A percentile compares a stretch with the other conserved stretches of the same genome.
phyloP scores from a whole-genome alignment of 2,113 vertebrate genomes.

The Thamnophis sirtalis region DNA sequence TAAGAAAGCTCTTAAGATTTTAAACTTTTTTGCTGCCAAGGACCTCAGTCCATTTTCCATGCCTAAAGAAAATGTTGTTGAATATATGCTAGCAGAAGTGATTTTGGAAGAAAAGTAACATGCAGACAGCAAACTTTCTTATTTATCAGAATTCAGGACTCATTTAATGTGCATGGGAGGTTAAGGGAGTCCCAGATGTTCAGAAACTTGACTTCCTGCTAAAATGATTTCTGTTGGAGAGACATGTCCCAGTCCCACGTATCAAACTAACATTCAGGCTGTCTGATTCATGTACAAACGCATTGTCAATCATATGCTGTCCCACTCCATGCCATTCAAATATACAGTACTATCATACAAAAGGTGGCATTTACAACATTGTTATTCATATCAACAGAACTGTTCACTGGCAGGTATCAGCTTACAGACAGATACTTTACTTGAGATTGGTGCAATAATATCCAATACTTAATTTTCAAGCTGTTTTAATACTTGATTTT shows the following conservation, averaged over 20 bases:
- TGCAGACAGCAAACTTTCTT: not conserved
- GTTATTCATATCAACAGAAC: not conserved
- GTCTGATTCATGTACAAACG: not conserved
- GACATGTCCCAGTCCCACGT: not conserved
- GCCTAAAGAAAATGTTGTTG: accelerated
- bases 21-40: accelerated
- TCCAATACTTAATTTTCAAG: not conserved
- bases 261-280: not conserved
- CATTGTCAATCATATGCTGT: not conserved
- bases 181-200: conserved; percentile 19
- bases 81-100: accelerated
- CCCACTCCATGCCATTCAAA: accelerated
- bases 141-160: not conserved
- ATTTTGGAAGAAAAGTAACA: not conserved
- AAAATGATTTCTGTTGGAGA: not conserved
- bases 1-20: accelerated
- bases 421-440: not conserved
- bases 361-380: not conserved
- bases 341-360: accelerated
- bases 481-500: not conserved
- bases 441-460: not conserved
- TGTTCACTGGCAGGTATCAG: not conserved
- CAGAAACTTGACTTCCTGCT: not conserved
- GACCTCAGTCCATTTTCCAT: not conserved
- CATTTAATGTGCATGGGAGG: accelerated